A percentile compares a stretch with the other conserved stretches of the same genome.
Evolutionary conservation across 2,797 vertebrate species (phyloP).

Genomic region (Pangasius mekongensis): DNA sequence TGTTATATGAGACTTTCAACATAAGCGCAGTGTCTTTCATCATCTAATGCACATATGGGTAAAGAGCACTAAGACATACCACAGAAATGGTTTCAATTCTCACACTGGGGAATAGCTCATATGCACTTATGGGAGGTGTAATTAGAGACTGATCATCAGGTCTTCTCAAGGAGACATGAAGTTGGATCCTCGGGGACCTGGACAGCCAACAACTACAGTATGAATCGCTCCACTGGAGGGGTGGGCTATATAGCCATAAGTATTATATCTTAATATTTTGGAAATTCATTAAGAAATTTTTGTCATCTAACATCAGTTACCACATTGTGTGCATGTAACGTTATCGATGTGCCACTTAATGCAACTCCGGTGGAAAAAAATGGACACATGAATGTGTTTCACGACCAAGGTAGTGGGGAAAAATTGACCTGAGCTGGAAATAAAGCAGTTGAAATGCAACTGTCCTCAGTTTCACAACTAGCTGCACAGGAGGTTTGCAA

Average conservation of each 20-base stretch:
- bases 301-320: background rate
- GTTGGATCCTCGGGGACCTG: background rate
- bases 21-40: slow-evolving; percentile 26
- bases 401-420: background rate
- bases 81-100: slow-evolving; percentile 5
- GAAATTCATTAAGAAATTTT: background rate
- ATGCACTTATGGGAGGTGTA: background rate
- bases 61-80: background rate
- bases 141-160: slow-evolving; percentile 17
- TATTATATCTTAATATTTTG: background rate
- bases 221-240: background rate
- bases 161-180: background rate
- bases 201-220: background rate
- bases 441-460: slow-evolving; percentile 7
- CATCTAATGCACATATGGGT: slow-evolving; percentile 15
- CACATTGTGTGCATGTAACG: background rate
- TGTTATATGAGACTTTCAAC: slow-evolving; percentile 36
- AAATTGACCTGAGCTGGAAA: background rate
- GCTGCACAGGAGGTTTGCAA: background rate
- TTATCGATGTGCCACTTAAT: background rate
- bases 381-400: background rate
- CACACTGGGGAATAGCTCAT: background rate
- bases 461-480: background rate
- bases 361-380: background rate
- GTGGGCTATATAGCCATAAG: background rate